A percentile compares a stretch with the other conserved stretches of the same genome.
phyloP scores from a whole-genome alignment of 2,888 invertebrate genomes.

The Frankliniella fusca region DNA sequence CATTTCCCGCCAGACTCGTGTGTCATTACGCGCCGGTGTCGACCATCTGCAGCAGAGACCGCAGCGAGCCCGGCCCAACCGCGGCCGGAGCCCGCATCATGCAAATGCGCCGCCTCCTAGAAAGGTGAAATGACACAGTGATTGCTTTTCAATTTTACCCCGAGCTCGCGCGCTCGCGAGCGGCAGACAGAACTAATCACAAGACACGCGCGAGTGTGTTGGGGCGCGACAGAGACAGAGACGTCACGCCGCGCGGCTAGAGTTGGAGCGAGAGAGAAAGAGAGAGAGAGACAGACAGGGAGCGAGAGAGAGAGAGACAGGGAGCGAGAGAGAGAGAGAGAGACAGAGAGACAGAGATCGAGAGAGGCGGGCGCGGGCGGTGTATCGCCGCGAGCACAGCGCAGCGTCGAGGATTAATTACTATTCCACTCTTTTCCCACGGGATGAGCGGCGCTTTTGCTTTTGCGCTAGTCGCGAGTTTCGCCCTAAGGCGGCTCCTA shows the following conservation, averaged over 20 bases:
- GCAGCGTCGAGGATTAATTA: slow-evolving; percentile 17
- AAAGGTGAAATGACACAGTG: background rate
- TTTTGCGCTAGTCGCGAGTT: background rate
- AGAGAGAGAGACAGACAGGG: too few relatives aligned
- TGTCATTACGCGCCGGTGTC: too few relatives aligned
- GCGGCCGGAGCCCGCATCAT: background rate
- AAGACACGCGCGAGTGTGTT: background rate
- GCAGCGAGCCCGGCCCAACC: background rate
- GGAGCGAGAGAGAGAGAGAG: too few relatives aligned
- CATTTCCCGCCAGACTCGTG: background rate
- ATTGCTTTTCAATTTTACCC: background rate
- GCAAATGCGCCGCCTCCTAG: background rate
- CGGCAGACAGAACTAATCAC: background rate
- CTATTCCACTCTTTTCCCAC: background rate
- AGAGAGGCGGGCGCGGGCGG: too few relatives aligned
- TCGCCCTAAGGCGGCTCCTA: background rate
- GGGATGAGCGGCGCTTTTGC: background rate
- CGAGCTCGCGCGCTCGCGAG: background rate
- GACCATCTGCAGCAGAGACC: too few relatives aligned
- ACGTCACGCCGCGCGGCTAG: background rate
- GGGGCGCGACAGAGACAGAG: background rate
- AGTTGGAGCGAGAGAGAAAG: too few relatives aligned
- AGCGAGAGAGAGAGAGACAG: too few relatives aligned
- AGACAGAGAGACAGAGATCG: too few relatives aligned
- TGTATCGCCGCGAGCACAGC: background rate